phyloP scores from a whole-genome alignment of 2,888 invertebrate species.

The Steromphala cineraria region DNA sequence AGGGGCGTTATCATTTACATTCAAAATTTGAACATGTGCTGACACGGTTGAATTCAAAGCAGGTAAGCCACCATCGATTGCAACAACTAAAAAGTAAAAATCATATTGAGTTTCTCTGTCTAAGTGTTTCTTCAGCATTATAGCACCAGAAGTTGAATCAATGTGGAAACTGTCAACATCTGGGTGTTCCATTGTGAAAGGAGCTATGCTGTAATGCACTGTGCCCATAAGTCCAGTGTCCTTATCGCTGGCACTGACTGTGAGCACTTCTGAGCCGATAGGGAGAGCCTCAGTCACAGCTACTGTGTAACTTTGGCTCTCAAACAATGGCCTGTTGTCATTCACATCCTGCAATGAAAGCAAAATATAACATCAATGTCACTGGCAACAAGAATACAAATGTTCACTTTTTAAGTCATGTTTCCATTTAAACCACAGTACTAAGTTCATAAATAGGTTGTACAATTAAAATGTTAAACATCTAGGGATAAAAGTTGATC shows the following conservation, averaged over 20 bases:
- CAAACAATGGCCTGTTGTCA: conserved; percentile 72
- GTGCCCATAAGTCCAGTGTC: conserved; percentile 76
- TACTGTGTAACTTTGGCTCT: conserved; percentile 57
- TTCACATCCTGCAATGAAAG: conserved; percentile 78
- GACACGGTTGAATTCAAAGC: conserved; percentile 87
- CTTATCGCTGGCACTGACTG: conserved; percentile 69
- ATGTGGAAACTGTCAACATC: conserved; percentile 85
- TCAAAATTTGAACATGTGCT: conserved; percentile 85
- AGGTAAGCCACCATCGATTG: conserved; percentile 90
- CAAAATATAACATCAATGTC: not conserved
- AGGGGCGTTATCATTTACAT: conserved; percentile 94
- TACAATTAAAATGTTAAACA: no score
- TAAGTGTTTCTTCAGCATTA: conserved; percentile 79
- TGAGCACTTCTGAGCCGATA: conserved; percentile 70
- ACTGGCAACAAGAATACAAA: no score
- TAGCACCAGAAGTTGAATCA: conserved; percentile 84
- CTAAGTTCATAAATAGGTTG: no score
- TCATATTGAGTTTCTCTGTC: conserved; percentile 76
- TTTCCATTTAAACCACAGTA: no score
- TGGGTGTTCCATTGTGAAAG: conserved; percentile 60
- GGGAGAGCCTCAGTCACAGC: conserved; percentile 72
- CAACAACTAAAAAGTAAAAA: conserved; percentile 88
- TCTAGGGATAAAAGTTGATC: no score
- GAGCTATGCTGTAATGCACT: conserved; percentile 83
- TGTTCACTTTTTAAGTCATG: no score